Base-by-base conservation (phyloP, 2,113 vertebrate species). In the Halcyon senegalensis region DNA sequence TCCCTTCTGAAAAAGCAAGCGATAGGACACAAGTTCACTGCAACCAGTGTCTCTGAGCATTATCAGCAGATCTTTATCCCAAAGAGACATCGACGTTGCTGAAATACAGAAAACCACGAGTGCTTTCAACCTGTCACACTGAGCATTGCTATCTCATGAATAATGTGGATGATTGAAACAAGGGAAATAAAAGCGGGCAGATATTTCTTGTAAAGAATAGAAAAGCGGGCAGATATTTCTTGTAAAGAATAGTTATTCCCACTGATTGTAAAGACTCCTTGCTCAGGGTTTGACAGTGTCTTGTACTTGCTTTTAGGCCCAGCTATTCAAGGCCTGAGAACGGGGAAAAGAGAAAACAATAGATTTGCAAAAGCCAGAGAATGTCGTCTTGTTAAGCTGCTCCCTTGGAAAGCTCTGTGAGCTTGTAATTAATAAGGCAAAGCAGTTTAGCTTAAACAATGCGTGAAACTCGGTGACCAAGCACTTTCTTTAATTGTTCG, bases 371-470 rank as follows among this genome's bases (percentile, higher is more conserved):
- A 92, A 93, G 74, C 84, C 70, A 64, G 84, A 31, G 66, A 79
- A 73, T 84, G 81, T 68, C 89, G 77, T 94, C 91, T 82, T 81
- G 48, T 89, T 94, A 84, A 92, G 77, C 58, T 87, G 60, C 74
- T 89, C 53, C 69, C 53, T 94, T 92, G 84, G 60, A 87, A 94
- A 75, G 51, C 67, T 92, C 33, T 31, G 5, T 5, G 81, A 43
- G 84, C 69, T 89, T 96, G 74, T 89, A 91, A 95, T 93, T 94
- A 94, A 91, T 91, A 94, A 94, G 53, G 69, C 82, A 85, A 96
- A 94, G 80, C 84, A 94, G 84, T 48, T 96, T 94, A 95, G 76
- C 56, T 87, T 60, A 67, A 84, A 70, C 73, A 77, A 75, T 33
- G 69, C 50, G 72, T 0, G 4, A 60, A 92, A 89, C 84, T 80